These are phyloP conservation scores for Pseudococcus jackbeardsleyi DNA, from an alignment of 2,888 invertebrate species.

Conservation along the genomic window DNA sequence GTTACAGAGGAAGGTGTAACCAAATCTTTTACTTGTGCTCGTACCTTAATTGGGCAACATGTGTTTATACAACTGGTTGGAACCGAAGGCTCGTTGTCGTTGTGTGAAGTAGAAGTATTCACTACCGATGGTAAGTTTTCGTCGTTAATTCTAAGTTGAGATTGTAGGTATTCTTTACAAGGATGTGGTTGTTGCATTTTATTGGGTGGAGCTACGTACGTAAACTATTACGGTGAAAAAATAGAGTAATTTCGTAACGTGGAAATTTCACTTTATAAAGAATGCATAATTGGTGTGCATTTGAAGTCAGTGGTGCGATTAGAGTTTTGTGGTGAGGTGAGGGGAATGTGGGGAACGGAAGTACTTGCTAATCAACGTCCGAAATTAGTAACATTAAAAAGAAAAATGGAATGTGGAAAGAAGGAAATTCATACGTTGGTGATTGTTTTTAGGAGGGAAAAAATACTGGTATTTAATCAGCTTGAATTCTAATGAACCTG, in stretches of 20 bases:
- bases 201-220: neutral
- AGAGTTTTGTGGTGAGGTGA: neutral
- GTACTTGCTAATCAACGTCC: neutral
- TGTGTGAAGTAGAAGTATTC: conserved; percentile 94
- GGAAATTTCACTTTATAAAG: neutral
- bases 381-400: neutral
- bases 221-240: neutral
- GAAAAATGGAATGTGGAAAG: too few species aligned
- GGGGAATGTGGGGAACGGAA: neutral
- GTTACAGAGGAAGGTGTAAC: conserved; percentile 88
- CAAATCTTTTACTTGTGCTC: conserved; percentile 89
- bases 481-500: too few species aligned
- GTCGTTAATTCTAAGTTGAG: neutral
- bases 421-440: too few species aligned
- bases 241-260: neutral
- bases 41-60: conserved; percentile 86
- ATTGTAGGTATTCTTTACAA: neutral
- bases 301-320: neutral
- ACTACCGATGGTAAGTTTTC: conserved; percentile 83
- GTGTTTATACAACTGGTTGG: conserved; percentile 92
- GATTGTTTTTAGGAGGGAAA: too few species aligned
- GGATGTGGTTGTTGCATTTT: neutral
- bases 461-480: too few species aligned
- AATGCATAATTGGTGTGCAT: neutral
- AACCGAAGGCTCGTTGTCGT: conserved; percentile 88